Conservation (phyloP, 2,797 vertebrate genomes). For the Falco biarmicus region DNA sequence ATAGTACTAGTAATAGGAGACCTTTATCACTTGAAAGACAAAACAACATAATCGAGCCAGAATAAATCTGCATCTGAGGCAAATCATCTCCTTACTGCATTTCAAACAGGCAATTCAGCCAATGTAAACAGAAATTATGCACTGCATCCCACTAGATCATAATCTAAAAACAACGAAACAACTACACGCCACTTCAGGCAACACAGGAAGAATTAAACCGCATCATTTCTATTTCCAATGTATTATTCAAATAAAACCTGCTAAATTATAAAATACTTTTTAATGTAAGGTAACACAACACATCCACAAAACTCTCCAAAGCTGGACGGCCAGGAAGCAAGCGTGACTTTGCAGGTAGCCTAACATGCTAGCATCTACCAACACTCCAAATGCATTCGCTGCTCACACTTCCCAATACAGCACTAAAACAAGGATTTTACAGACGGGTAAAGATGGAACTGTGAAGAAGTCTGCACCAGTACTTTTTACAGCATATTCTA, state of each 20-base stretch:
- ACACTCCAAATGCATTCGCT: neutral
- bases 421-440: neutral
- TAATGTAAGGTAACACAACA: neutral
- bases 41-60: neutral
- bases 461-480: neutral
- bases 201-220: neutral
- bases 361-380: neutral
- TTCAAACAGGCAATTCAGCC: conserved; percentile 1
- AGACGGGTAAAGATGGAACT: conserved; percentile 1
- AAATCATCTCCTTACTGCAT: neutral
- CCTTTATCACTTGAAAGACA: neutral
- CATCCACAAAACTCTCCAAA: neutral
- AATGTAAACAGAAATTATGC: conserved; percentile 3
- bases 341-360: neutral
- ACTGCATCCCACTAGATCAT: neutral
- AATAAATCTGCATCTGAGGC: neutral
- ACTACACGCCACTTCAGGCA: neutral
- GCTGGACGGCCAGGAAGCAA: neutral
- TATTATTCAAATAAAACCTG: neutral
- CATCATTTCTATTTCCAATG: neutral
- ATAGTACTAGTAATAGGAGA: neutral
- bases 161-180: neutral
- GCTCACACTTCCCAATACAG: neutral
- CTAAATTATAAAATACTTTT: neutral
- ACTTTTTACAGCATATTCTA: conserved; percentile 43